A percentile compares a stretch with the other conserved stretches of the same genome.
Evolutionary conservation across 2,113 vertebrate genomes (phyloP).

Genomic region (Lepus timidus): DNA sequence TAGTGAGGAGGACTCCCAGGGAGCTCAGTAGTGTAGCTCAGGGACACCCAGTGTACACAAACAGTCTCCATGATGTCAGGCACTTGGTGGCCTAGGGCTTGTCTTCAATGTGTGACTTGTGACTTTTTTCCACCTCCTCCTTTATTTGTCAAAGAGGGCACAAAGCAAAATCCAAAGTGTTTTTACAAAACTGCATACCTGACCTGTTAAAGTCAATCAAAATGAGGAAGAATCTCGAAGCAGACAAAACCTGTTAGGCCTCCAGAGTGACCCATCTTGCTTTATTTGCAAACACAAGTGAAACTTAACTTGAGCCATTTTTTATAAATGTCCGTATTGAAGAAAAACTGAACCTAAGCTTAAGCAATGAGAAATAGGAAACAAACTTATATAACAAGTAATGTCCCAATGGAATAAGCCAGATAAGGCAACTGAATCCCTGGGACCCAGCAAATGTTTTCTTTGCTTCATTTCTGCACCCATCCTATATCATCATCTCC

Average conservation of each 20-base stretch:
- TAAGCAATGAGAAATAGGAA: not conserved
- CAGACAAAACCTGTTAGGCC: not conserved
- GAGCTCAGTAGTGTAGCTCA: not conserved
- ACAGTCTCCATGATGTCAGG: rapidly evolving
- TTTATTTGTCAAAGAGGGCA: not conserved
- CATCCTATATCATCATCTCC: not conserved
- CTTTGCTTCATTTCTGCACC: not conserved
- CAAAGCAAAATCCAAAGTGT: not conserved
- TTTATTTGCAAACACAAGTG: not conserved
- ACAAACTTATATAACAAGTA: not conserved
- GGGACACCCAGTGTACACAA: not conserved
- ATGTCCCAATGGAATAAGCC: not conserved
- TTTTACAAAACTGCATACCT: not conserved
- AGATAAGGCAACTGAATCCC: not conserved
- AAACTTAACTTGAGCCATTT: not conserved
- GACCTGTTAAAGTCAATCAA: not conserved
- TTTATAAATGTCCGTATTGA: not conserved
- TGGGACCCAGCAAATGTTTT: no score
- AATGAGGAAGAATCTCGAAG: not conserved
- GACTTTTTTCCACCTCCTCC: not conserved
- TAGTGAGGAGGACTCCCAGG: not conserved
- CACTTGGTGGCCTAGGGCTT: not conserved
- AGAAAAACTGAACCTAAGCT: not conserved
- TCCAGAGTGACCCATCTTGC: not conserved
- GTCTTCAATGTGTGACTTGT: not conserved